phyloP scores from a whole-genome alignment of 30 jellyfish, hydroid and myxozoan genomes.

The Pseudorhiza aurosa region DNA sequence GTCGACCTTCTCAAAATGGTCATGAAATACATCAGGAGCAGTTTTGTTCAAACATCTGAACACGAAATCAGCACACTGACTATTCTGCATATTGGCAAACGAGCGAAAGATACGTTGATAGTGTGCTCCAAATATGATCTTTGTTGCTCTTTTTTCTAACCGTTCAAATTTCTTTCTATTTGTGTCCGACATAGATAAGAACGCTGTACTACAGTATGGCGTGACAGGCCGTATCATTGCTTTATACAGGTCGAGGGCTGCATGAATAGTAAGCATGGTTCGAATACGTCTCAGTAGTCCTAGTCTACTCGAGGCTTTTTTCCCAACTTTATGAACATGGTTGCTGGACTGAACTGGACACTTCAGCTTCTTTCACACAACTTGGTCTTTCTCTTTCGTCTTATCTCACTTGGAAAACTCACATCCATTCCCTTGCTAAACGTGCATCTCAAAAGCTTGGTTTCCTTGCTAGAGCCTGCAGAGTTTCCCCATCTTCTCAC shows the following conservation, averaged over 20 bases:
- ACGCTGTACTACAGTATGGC: slow-evolving; percentile 52
- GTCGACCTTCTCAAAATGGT: slow-evolving; percentile 41
- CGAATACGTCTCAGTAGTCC: slow-evolving; percentile 59
- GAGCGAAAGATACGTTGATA: slow-evolving; percentile 55
- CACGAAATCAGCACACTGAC: slow-evolving; percentile 67
- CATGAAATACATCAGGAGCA: slow-evolving; percentile 51
- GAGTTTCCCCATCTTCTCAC: too few species aligned
- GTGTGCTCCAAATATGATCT: slow-evolving; percentile 52
- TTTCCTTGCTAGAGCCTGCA: too few species aligned
- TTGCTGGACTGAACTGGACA: too few species aligned
- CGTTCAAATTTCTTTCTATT: slow-evolving; percentile 42
- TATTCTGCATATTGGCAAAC: slow-evolving; percentile 59
- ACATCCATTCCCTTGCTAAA: too few species aligned
- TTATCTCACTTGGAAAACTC: too few species aligned
- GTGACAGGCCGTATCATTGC: slow-evolving; percentile 65
- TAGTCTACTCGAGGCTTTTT: slow-evolving; percentile 45
- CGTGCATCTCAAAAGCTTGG: too few species aligned
- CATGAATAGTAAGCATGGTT: slow-evolving; percentile 63
- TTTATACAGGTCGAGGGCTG: slow-evolving; percentile 68
- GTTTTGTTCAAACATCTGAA: slow-evolving; percentile 60
- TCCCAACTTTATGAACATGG: slow-evolving; percentile 36
- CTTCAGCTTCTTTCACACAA: too few species aligned
- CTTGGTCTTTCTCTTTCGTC: too few species aligned
- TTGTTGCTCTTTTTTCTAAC: slow-evolving; percentile 44
- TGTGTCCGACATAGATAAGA: slow-evolving; percentile 49